Percentiles rank a stretch among this genome's conserved stretches.
Conservation (phyloP, 2,888 invertebrate genomes). For the Phymatocera aterrima region DNA sequence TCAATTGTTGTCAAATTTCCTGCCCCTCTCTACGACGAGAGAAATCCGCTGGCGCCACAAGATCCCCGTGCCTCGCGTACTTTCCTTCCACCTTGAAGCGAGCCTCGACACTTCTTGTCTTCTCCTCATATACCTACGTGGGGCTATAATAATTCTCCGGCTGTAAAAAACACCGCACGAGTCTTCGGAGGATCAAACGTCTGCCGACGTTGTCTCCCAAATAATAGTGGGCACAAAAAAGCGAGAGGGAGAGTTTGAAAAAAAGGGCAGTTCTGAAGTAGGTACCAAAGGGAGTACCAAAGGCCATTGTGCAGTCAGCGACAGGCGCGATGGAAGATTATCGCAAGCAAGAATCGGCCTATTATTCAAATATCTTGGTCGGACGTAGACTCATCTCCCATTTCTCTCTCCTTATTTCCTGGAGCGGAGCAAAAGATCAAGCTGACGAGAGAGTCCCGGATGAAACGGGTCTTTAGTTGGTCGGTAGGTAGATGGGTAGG, state of each 20-base stretch:
- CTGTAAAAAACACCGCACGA: not conserved
- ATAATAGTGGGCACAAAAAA: not conserved
- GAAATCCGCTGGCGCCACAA: not conserved
- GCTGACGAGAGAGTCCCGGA: slow-evolving; percentile 56
- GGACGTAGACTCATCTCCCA: slow-evolving; percentile 5
- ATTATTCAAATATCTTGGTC: slow-evolving; percentile 58
- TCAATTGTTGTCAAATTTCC: slow-evolving; percentile 42
- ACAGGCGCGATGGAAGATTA: slow-evolving; percentile 55
- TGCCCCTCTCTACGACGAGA: not conserved
- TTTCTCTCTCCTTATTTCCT: slow-evolving; percentile 30
- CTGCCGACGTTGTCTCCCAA: not conserved
- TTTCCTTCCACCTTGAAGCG: not conserved
- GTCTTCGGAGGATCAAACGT: not conserved
- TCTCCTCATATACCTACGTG: not conserved
- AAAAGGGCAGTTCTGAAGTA: not conserved
- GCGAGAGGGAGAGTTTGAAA: not conserved
- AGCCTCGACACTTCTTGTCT: not conserved
- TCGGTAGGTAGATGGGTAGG: no score
- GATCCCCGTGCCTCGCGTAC: not conserved
- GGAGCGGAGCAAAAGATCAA: slow-evolving; percentile 59
- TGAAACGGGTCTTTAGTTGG: slow-evolving; percentile 47
- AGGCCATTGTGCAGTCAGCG: slow-evolving; percentile 40
- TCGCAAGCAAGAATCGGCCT: slow-evolving; percentile 57
- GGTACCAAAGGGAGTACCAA: slow-evolving; percentile 9
- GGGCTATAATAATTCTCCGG: not conserved